Conservation (phyloP, 2,113 vertebrate species). For the Prunella fulvescens region DNA sequence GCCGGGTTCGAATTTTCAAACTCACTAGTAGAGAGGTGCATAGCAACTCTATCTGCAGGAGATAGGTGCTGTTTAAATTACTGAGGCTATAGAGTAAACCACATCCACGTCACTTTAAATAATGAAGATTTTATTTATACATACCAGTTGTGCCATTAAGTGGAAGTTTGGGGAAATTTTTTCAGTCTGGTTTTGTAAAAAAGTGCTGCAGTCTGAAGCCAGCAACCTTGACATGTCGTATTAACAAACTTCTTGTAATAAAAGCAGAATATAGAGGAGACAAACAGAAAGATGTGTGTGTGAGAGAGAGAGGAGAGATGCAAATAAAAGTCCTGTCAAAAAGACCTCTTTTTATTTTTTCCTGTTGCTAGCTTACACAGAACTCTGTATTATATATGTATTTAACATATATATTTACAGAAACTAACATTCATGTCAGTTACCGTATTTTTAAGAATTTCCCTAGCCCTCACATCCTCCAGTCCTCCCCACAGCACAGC, state of each 20-base stretch:
- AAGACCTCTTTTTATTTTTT: not conserved
- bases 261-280: not conserved
- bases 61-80: constrained; percentile 79
- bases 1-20: constrained; percentile 63
- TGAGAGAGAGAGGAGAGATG: not conserved
- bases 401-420: not conserved
- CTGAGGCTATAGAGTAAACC: constrained; percentile 72
- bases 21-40: constrained; percentile 52
- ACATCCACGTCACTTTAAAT: constrained; percentile 69
- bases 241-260: constrained; percentile 21
- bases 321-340: not conserved
- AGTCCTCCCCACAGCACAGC: not conserved
- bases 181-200: not conserved
- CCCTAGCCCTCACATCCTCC: not conserved
- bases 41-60: constrained; percentile 67
- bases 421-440: not conserved
- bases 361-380: not conserved
- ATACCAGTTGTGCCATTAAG: constrained; percentile 56
- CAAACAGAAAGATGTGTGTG: not conserved
- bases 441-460: not conserved
- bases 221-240: not conserved
- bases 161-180: not conserved
- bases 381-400: not conserved
- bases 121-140: constrained; percentile 77
- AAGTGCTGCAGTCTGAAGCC: not conserved